phyloP scores from a whole-genome alignment of 2,797 vertebrate genomes.

The Coluber constrictor region DNA sequence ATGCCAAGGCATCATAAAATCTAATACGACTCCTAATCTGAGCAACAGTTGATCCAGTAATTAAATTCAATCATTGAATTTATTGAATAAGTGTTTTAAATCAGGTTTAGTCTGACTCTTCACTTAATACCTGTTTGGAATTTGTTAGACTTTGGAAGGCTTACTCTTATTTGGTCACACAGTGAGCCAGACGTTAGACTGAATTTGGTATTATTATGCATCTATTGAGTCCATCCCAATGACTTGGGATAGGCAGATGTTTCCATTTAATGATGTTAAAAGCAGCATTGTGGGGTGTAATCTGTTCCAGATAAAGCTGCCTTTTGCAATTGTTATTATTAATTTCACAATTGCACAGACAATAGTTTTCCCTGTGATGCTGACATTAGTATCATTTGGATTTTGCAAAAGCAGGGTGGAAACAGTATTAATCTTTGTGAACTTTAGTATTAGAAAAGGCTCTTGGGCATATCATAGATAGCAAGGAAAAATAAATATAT shows the following conservation, averaged over 20 bases:
- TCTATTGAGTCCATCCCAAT: background rate
- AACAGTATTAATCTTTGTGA: background rate
- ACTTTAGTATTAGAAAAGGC: background rate
- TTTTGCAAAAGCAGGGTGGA: background rate
- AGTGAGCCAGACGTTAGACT: background rate
- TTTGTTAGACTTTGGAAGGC: background rate
- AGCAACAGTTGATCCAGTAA: background rate
- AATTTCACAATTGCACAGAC: accelerated
- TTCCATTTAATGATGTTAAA: background rate
- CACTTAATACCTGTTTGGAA: background rate
- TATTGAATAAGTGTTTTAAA: background rate
- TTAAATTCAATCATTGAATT: background rate
- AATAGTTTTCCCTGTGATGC: background rate
- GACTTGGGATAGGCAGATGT: background rate
- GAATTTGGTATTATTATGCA: background rate
- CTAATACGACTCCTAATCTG: background rate
- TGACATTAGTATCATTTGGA: background rate
- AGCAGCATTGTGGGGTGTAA: background rate
- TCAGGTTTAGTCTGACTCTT: background rate
- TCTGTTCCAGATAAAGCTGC: background rate
- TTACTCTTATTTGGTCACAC: background rate
- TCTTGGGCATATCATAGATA: background rate
- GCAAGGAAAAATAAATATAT: background rate
- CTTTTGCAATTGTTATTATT: background rate
- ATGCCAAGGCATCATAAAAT: background rate